These are phyloP conservation scores for Eudemis profundana DNA, from an alignment of 2,888 invertebrate species.

Conservation along the genomic window DNA sequence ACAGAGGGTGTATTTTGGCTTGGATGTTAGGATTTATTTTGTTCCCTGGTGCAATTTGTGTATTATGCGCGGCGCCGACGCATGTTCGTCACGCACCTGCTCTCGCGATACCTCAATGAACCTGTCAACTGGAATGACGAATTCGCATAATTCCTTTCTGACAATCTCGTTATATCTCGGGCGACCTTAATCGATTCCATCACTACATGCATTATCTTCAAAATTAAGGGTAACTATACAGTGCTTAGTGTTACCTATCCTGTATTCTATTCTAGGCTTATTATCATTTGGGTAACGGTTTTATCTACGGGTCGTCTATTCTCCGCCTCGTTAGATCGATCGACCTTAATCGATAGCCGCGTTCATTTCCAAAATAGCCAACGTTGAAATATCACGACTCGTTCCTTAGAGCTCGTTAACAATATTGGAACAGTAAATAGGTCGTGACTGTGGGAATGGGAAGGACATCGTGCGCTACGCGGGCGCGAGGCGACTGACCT, in stretches of 20 bases:
- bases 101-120: conserved; percentile 55
- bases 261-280: no score
- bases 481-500: conserved; percentile 74
- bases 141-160: conserved; percentile 55
- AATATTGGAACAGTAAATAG: conserved; percentile 76
- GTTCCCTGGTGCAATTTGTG: conserved; percentile 56
- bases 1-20: background rate
- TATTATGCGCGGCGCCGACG: conserved; percentile 64
- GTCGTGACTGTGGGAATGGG: conserved; percentile 73
- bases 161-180: conserved; percentile 34
- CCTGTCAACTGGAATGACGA: conserved; percentile 58
- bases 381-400: conserved; percentile 52
- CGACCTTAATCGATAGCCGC: conserved; percentile 63
- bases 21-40: background rate
- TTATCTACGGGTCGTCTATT: background rate
- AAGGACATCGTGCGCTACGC: conserved; percentile 73
- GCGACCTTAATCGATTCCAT: conserved; percentile 64
- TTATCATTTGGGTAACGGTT: background rate
- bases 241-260: no score
- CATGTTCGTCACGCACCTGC: conserved; percentile 59
- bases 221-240: no score
- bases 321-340: conserved; percentile 33
- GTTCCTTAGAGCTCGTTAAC: conserved; percentile 58
- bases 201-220: no score
- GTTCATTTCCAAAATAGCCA: conserved; percentile 49